Evolutionary conservation across 2,888 invertebrate genomes (phyloP).

Genomic region (Caenorhabditis uteleia): DNA sequence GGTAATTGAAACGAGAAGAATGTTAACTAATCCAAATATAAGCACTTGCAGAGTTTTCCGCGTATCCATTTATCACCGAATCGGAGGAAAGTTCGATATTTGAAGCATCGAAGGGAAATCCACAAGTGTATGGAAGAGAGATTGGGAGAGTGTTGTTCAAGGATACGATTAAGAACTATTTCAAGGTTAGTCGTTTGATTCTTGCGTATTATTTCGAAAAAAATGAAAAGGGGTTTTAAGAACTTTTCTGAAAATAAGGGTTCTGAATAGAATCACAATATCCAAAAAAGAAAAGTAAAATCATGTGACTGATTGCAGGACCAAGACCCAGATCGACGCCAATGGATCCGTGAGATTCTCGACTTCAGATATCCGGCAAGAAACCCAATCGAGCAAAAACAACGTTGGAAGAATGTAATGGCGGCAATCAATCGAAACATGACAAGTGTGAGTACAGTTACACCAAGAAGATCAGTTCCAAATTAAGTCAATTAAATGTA

Average conservation of each 20-base stretch:
- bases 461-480: no score
- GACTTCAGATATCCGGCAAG: constrained; percentile 53
- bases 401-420: constrained; percentile 54
- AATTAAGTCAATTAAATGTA: no score
- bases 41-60: constrained; percentile 19
- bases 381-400: constrained; percentile 38
- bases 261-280: background rate
- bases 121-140: constrained; percentile 45
- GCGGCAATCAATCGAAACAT: constrained; percentile 56
- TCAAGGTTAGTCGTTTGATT: constrained; percentile 34
- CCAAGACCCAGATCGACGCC: constrained; percentile 46
- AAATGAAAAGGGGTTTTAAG: background rate
- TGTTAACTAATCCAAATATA: background rate
- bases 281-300: background rate
- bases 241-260: background rate
- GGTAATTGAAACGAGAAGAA: background rate
- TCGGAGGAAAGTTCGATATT: constrained; percentile 43
- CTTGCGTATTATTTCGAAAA: background rate
- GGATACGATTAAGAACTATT: constrained; percentile 44
- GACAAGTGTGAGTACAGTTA: no score
- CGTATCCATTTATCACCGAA: constrained; percentile 48
- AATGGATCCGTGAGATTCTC: constrained; percentile 55
- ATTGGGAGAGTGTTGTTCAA: constrained; percentile 45
- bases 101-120: constrained; percentile 36
- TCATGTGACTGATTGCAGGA: constrained; percentile 32